Base-by-base conservation (phyloP, 2,888 invertebrate genomes). In the Sylvicola fuscatus region DNA sequence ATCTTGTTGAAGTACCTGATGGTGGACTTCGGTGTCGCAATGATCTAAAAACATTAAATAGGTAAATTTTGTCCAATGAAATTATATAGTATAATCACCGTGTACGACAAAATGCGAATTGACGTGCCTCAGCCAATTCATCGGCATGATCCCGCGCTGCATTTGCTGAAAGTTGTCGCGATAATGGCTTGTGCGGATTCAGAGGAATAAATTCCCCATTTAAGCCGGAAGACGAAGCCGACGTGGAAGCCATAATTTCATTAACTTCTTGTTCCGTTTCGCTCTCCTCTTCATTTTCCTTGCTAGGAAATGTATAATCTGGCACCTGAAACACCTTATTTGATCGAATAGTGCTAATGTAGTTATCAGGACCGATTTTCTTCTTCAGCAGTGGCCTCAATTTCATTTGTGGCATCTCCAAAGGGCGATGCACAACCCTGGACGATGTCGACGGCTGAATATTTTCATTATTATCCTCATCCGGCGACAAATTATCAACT, bases 311-410 rank as follows among this genome's bases (percentile, higher is more conserved):
- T 26, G 35, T 36, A 16, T 36, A 33, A 5, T 35, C 37, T 3
- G 31, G 8, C 14, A 3, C 16, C 28, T 31, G 28, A 2, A 27
- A 14, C 15, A 37, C 36, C 37, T 41, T 39, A 10, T 56, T 45
- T 65, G 60, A 58, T 29, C 64, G 62, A 33, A 68, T 66, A 32
- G 76, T 75, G 40, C 72, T 74, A 35, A 77, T 73, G 50, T 77
- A 77, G 56, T 75, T 77, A 55, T 77, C 76, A 34, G 72, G 70
- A 32, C 74, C 76, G 45, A 76, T 75, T 51, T 73, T 70, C 48
- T 69, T 70, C 46, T 70, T 68, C 44, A 68, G 62, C 47, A 70
- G 50, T 37, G 70, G 62, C 52, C 66, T 69, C 52, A 62, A 64
- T 45, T 65, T 66, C 54, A 62, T 51, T 15, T 33, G 45, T 42